Conservation (phyloP, 2,113 vertebrate genomes). For the Ibidorhyncha struthersii region DNA sequence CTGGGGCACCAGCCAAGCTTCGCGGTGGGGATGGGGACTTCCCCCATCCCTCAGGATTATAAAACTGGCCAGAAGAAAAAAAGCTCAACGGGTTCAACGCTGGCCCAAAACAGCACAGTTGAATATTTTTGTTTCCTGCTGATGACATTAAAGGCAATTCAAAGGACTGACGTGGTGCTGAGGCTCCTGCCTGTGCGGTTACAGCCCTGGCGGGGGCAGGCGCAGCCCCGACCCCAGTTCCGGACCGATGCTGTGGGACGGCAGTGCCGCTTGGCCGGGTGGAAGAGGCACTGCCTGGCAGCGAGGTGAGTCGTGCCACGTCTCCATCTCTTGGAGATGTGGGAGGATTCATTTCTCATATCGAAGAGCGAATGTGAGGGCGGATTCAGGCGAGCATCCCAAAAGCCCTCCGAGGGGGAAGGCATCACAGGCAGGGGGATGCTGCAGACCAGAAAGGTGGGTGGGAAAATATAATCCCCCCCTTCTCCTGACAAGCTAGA, state of each 20-base stretch:
- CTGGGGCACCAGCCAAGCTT: not conserved
- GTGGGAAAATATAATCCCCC: not conserved
- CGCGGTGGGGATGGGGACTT: not conserved
- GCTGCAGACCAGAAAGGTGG: not conserved
- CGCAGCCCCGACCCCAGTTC: not conserved
- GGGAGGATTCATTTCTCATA: not conserved
- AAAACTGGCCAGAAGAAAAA: not conserved
- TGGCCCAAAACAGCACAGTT: fast-evolving
- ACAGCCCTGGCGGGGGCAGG: not conserved
- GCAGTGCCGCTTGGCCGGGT: fast-evolving
- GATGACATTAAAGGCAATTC: no score
- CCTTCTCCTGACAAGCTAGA: not conserved
- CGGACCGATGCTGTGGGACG: fast-evolving
- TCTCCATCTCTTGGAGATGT: not conserved
- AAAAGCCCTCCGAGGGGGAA: not conserved
- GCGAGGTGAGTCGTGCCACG: not conserved
- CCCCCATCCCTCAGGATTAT: fast-evolving
- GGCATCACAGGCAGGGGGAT: not conserved
- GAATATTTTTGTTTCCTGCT: not conserved
- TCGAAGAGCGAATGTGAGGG: not conserved
- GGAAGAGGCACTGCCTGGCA: not conserved
- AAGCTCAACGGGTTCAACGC: fast-evolving
- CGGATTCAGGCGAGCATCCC: not conserved
- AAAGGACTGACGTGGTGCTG: not conserved
- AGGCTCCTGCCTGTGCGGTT: not conserved